Evolutionary conservation across 2,113 vertebrate species (phyloP).

Genomic region (Myanophis thanlyinensis): DNA sequence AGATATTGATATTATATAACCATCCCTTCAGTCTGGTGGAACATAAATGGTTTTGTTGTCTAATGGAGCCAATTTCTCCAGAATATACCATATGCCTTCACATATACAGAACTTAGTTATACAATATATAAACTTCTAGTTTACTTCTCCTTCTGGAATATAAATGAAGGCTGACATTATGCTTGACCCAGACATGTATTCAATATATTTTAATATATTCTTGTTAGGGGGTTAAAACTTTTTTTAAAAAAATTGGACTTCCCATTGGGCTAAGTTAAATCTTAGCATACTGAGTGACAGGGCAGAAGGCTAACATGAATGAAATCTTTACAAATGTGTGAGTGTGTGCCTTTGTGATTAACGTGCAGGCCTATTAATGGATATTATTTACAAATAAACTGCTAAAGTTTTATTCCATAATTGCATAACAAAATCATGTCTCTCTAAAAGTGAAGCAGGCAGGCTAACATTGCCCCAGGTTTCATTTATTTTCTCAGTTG

Average conservation of each 20-base stretch:
- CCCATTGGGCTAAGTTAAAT: neutral
- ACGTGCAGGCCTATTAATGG: neutral
- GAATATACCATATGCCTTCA: neutral
- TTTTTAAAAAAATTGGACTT: neutral
- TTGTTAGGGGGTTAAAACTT: neutral
- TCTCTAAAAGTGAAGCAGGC: neutral
- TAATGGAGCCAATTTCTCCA: neutral
- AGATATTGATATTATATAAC: neutral
- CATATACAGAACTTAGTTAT: neutral
- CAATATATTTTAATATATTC: neutral
- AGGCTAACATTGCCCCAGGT: neutral
- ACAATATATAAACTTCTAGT: neutral
- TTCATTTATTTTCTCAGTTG: neutral
- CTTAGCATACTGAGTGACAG: neutral
- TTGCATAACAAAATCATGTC: neutral
- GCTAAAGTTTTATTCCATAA: neutral
- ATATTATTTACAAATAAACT: neutral
- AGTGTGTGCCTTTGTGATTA: neutral
- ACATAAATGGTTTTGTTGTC: neutral
- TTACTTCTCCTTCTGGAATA: neutral
- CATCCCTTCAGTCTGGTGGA: neutral
- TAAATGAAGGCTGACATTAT: neutral
- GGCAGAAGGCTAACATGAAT: neutral
- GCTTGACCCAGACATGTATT: neutral
- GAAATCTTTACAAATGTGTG: neutral